phyloP scores from a whole-genome alignment of 2,888 invertebrate genomes.

The Pristionchus maxplancki region DNA sequence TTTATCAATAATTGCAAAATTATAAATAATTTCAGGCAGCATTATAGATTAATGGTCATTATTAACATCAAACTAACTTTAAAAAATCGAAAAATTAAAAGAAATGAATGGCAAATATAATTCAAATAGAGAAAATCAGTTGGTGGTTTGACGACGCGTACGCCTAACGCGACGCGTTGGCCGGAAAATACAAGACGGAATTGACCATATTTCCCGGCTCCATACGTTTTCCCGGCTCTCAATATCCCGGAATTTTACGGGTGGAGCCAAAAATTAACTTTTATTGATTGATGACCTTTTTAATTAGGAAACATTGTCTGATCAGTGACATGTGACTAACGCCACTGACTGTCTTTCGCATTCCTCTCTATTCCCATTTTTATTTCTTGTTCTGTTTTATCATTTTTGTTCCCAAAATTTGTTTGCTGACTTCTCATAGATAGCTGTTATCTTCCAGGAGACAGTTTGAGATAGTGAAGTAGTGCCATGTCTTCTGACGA shows the following conservation, averaged over 20 bases:
- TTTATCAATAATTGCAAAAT: too few relatives aligned
- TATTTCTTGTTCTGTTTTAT: neutral
- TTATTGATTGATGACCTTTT: neutral
- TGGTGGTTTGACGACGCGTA: neutral
- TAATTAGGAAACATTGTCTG: neutral
- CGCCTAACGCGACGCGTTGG: neutral
- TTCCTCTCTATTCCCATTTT: neutral
- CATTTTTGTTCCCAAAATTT: neutral
- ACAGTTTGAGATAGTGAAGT: neutral
- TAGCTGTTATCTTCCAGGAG: neutral
- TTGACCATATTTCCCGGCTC: too few relatives aligned
- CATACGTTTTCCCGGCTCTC: neutral
- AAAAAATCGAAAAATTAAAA: too few relatives aligned
- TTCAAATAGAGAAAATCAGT: neutral
- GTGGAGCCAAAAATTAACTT: neutral
- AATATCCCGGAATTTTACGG: neutral
- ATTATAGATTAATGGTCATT: too few relatives aligned
- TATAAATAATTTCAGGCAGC: too few relatives aligned
- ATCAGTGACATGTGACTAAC: neutral
- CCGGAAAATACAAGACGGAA: neutral
- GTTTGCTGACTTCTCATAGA: constrained; percentile 5
- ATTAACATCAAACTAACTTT: too few relatives aligned
- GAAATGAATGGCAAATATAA: neutral
- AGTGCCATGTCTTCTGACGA: neutral
- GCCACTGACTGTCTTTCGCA: neutral